A percentile compares a stretch with the other conserved stretches of the same genome.
Conservation (phyloP, 1,140 invertebrate genomes). For the Sycophila sp. region DNA sequence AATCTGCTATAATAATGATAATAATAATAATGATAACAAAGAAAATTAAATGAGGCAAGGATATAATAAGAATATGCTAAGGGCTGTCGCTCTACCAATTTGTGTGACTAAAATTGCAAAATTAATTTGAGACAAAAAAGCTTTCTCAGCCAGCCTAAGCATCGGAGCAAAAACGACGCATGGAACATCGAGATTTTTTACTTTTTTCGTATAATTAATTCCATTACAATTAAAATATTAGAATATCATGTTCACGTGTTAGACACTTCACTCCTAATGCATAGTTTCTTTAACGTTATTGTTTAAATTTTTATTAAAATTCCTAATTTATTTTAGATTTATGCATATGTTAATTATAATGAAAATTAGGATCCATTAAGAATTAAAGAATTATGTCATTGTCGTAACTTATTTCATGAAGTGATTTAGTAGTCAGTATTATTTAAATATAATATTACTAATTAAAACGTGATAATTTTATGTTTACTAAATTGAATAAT, state of each 20-base stretch:
- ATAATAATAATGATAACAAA: no score
- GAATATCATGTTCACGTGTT: constrained; percentile 6
- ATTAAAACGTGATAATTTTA: no score
- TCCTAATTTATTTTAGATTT: neutral
- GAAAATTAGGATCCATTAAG: constrained; percentile 15
- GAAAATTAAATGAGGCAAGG: constrained; percentile 27
- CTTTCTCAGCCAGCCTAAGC: constrained; percentile 52
- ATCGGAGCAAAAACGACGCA: constrained; percentile 45
- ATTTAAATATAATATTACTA: no score
- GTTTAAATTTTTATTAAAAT: neutral
- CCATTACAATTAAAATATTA: constrained; percentile 9
- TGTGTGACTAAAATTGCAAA: constrained; percentile 50
- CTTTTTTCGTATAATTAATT: neutral
- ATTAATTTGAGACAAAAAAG: constrained; percentile 54
- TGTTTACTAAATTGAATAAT: no score
- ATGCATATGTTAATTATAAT: neutral
- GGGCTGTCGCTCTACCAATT: constrained; percentile 49
- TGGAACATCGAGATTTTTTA: constrained; percentile 31
- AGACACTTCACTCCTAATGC: constrained; percentile 31
- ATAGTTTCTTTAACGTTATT: neutral
- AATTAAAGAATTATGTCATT: no score
- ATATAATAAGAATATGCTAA: constrained; percentile 49
- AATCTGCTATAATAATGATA: constrained; percentile 37
- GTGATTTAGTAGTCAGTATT: no score
- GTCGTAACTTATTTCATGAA: no score